Conservation (phyloP, 2,797 vertebrate species). For the Sebastiscus albofasciatus region DNA sequence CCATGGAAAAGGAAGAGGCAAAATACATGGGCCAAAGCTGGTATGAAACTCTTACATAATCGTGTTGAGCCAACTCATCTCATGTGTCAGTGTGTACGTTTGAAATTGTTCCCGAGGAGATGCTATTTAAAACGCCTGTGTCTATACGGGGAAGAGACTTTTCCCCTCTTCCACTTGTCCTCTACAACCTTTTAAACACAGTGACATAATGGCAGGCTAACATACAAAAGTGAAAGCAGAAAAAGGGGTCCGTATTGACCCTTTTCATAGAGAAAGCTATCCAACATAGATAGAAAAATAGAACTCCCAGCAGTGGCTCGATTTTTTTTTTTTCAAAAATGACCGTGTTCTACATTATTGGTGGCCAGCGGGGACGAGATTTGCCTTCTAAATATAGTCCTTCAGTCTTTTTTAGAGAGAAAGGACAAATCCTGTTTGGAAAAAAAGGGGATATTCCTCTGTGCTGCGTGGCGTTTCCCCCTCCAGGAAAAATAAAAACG, state of each 20-base stretch:
- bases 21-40: slow-evolving; percentile 58
- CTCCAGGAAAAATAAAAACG: slow-evolving; percentile 47
- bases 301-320: slow-evolving; percentile 65
- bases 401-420: slow-evolving; percentile 58
- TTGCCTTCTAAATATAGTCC: slow-evolving; percentile 71
- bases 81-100: slow-evolving; percentile 67
- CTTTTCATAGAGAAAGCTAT: slow-evolving; percentile 40
- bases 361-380: slow-evolving; percentile 48
- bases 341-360: slow-evolving; percentile 65
- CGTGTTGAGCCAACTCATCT: slow-evolving; percentile 70
- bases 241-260: slow-evolving; percentile 39
- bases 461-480: slow-evolving; percentile 43
- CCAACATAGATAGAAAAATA: slow-evolving; percentile 69
- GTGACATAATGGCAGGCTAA: slow-evolving; percentile 59
- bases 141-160: slow-evolving; percentile 44
- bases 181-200: slow-evolving; percentile 50
- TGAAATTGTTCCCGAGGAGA: slow-evolving; percentile 65
- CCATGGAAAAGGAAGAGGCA: slow-evolving; percentile 65
- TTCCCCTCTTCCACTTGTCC: slow-evolving; percentile 52
- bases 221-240: slow-evolving; percentile 64
- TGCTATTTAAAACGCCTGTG: slow-evolving; percentile 60
- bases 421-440: slow-evolving; percentile 52
- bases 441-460: slow-evolving; percentile 68
- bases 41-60: slow-evolving; percentile 76
- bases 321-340: slow-evolving; percentile 48